Evolutionary conservation across 2,888 invertebrate species (phyloP).

Genomic region (Sipha maydis): DNA sequence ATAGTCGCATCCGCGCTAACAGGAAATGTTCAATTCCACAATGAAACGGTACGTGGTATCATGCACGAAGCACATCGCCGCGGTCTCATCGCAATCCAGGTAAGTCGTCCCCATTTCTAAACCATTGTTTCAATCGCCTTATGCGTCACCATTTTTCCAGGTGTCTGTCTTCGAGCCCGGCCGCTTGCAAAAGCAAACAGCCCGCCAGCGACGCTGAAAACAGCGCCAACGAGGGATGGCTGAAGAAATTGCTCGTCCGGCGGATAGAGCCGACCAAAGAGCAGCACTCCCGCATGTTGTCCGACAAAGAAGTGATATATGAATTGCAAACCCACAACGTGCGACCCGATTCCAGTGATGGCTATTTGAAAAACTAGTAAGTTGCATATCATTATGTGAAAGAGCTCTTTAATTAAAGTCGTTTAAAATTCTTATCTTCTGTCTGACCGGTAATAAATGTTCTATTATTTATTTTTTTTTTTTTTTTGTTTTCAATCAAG

Average conservation of each 20-base stretch:
- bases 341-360: constrained; percentile 85
- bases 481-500: constrained; percentile 69
- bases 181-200: neutral
- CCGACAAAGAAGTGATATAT: constrained; percentile 95
- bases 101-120: neutral
- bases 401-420: neutral
- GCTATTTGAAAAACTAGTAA: constrained; percentile 92
- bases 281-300: constrained; percentile 95
- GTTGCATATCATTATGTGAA: constrained; percentile 67
- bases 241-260: constrained; percentile 87
- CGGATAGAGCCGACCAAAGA: constrained; percentile 95
- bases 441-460: neutral
- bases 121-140: too few species aligned
- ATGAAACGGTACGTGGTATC: constrained; percentile 8
- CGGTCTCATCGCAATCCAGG: constrained; percentile 5
- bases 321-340: constrained; percentile 95
- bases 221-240: constrained; percentile 77
- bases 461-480: neutral
- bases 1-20: neutral
- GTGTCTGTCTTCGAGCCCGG: constrained; percentile 8
- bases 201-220: neutral
- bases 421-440: neutral
- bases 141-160: neutral
- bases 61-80: neutral
- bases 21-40: constrained; percentile 26